Conservation (phyloP, 2,113 vertebrate species). For the Cavia aperea region DNA sequence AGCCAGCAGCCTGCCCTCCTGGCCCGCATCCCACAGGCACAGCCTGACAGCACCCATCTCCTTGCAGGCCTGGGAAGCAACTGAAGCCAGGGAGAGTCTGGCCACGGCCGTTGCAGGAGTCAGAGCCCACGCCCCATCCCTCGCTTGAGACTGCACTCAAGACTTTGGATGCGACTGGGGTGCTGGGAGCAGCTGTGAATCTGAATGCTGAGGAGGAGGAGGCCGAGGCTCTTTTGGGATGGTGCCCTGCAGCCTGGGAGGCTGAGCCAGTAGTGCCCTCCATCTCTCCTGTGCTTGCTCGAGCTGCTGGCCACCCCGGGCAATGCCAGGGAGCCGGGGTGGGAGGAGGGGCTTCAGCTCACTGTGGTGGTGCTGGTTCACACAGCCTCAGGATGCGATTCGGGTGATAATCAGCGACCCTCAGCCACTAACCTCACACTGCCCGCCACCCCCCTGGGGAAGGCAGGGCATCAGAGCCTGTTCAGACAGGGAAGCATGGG, state of each 20-base stretch:
- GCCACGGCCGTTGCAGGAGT: not conserved
- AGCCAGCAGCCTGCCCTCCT: too few species aligned
- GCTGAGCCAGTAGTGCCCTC: accelerated
- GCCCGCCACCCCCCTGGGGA: not conserved
- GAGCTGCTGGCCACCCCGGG: not conserved
- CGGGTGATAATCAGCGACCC: not conserved
- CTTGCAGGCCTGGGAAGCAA: conserved; percentile 73
- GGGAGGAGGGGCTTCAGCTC: not conserved
- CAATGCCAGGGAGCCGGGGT: not conserved
- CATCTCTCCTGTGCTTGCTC: not conserved
- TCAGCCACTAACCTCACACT: not conserved
- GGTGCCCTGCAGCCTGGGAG: not conserved
- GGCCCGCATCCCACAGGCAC: accelerated
- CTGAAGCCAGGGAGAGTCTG: conserved; percentile 48
- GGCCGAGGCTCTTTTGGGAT: not conserved
- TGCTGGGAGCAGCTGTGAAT: not conserved
- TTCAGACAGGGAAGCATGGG: not conserved
- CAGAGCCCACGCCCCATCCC: not conserved
- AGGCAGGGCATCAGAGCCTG: not conserved
- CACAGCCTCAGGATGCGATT: not conserved
- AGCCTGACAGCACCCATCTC: conserved; percentile 48
- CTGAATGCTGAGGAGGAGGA: not conserved
- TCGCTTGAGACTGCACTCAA: conserved; percentile 3
- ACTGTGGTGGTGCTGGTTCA: accelerated
- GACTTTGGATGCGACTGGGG: not conserved